Base-by-base conservation (phyloP, 2,797 vertebrate genomes). In the Ispidina picta region DNA sequence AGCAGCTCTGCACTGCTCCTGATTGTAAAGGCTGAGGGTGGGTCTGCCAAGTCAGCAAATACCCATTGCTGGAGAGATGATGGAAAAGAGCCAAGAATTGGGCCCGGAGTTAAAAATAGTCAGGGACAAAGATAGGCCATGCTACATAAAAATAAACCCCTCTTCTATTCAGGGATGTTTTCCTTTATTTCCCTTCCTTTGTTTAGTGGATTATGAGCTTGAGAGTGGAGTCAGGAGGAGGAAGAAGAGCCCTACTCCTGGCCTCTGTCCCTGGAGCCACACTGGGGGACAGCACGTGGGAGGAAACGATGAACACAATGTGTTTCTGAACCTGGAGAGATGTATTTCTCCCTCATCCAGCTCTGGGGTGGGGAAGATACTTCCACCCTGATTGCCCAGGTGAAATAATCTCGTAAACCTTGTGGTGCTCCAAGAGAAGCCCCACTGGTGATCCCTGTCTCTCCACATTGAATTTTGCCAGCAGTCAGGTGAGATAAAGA, bases 161-260 rank as follows among this genome's bases (percentile, higher is more conserved):
- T 13, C 15, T 89, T 87, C 86, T 89, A 37, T 81, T 93, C 66
- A 63, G 55, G 89, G 79, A 74, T 5, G 0, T 9, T 69, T 94
- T 94, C 90, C 95, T 78, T 79, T 87, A 48, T 85, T 96, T 92
- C 76, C 84, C 75, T 91, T 78, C 84, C 81, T 95, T 89, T 93
- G 90, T 85, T 93, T 21, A 22, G 51, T 9, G 33, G 46, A 31
- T 19, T 39, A 14, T 8, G 54, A 83, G 71, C 60, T 82, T 2
- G 5, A 33, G 49, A 86, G 54, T 0, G 0, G 49, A 64, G 64
- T 9, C 0, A 1, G 82, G 37, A 73, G 82, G 43, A 12, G 81
- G 12, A 92, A 72, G 81, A 82, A 65, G 41, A 82, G 66, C 35
- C 31, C 5, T 7, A 4, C 49, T 66, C 46, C 52, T 3, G 1